A percentile compares a stretch with the other conserved stretches of the same genome.
phyloP scores from a whole-genome alignment of 2,797 vertebrate genomes.

The Echeneis naucrates region DNA sequence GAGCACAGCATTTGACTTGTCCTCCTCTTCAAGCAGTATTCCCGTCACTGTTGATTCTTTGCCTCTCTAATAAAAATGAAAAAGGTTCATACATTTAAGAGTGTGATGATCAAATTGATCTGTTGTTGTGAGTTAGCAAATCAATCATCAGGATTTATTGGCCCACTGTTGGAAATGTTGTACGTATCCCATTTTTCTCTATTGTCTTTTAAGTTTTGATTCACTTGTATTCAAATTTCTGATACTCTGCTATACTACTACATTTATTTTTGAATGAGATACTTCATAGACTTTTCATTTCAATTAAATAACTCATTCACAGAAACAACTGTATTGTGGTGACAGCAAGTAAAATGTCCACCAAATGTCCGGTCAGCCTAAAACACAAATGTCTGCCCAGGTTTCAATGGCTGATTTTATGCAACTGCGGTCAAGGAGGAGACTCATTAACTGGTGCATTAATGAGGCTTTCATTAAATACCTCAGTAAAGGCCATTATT shows the following conservation, averaged over 20 bases:
- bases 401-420: not conserved
- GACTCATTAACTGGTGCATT: not conserved
- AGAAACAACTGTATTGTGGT: not conserved
- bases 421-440: not conserved
- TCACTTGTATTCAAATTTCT: not conserved
- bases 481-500: not conserved
- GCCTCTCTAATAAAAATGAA: not conserved
- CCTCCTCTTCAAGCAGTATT: not conserved
- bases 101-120: not conserved
- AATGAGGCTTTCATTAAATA: constrained; percentile 7
- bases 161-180: not conserved
- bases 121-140: not conserved
- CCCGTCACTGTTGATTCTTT: not conserved
- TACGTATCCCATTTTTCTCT: not conserved
- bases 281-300: no score
- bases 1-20: not conserved
- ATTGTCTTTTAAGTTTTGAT: not conserved
- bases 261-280: not conserved
- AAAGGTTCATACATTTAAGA: not conserved
- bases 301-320: not conserved
- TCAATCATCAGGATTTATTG: not conserved
- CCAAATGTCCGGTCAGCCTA: not conserved
- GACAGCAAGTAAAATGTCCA: not conserved
- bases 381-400: not conserved
- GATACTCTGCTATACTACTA: no score